phyloP scores from a whole-genome alignment of 1,140 invertebrate genomes.

The Drosophila ohnishii region DNA sequence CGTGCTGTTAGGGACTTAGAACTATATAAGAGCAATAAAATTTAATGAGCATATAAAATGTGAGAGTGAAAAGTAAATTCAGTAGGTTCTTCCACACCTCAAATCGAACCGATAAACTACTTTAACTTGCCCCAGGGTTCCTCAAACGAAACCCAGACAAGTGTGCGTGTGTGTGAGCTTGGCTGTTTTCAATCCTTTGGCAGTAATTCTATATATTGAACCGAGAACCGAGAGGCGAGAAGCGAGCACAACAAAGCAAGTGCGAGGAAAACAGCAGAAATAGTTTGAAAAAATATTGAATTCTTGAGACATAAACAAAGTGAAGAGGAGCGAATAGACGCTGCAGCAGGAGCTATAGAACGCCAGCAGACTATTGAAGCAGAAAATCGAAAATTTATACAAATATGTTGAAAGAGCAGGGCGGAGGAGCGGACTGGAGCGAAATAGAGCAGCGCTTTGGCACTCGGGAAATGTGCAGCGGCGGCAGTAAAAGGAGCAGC shows the following conservation, averaged over 20 bases:
- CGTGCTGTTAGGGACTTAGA: constrained; percentile 27
- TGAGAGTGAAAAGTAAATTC: constrained; percentile 61
- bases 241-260: constrained; percentile 48
- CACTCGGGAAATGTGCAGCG: constrained; percentile 68
- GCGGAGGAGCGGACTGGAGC: constrained; percentile 9
- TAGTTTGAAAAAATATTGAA: constrained; percentile 75
- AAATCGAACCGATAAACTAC: constrained; percentile 31
- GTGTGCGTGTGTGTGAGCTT: constrained; percentile 5
- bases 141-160: not conserved
- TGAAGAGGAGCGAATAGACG: constrained; percentile 48
- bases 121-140: constrained; percentile 36
- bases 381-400: constrained; percentile 81
- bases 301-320: constrained; percentile 78
- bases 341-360: constrained; percentile 24
- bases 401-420: constrained; percentile 71
- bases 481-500: constrained; percentile 69
- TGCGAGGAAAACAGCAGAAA: constrained; percentile 56
- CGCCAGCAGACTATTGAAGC: constrained; percentile 68
- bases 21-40: constrained; percentile 71
- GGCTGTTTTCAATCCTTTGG: constrained; percentile 42
- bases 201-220: constrained; percentile 37
- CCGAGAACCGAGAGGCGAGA: constrained; percentile 7
- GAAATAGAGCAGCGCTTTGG: constrained; percentile 29
- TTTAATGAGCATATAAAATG: constrained; percentile 73
- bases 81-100: constrained; percentile 15